Evolutionary conservation across 2,113 vertebrate species (phyloP).

Genomic region (Eubucco bourcierii): DNA sequence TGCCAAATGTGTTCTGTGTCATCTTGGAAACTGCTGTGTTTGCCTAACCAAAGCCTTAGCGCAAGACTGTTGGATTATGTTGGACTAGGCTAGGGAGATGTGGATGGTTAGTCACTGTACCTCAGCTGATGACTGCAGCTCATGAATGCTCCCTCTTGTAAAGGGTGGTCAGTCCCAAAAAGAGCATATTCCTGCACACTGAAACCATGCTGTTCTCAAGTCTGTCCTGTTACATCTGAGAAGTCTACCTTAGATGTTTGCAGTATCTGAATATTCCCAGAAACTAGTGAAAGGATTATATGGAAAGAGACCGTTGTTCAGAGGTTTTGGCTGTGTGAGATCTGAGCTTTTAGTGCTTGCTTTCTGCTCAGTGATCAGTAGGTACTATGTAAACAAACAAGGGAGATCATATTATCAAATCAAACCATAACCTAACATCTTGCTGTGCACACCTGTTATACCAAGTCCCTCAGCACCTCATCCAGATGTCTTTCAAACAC

Average conservation of each 20-base stretch:
- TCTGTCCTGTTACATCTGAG: not conserved
- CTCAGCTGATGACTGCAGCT: not conserved
- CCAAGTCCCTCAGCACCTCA: too few species aligned
- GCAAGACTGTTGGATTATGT: not conserved
- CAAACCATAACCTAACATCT: too few species aligned
- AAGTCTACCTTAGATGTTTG: not conserved
- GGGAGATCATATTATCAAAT: not conserved
- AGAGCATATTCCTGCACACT: fast-evolving
- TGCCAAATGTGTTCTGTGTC: not conserved
- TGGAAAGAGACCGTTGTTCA: not conserved
- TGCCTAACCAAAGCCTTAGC: not conserved
- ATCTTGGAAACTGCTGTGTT: not conserved
- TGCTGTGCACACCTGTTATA: too few species aligned
- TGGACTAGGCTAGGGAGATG: not conserved
- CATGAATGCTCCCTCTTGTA: not conserved
- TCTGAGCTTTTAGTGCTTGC: not conserved
- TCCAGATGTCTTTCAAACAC: too few species aligned
- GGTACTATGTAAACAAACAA: not conserved
- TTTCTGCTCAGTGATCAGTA: not conserved
- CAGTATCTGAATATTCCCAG: not conserved
- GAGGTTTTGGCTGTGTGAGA: fast-evolving
- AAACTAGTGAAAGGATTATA: not conserved
- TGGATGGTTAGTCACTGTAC: not conserved
- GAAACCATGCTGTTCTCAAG: not conserved
- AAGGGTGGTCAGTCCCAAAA: not conserved